Evolutionary conservation across 1,140 invertebrate species (phyloP).

Genomic region (Vollenhovia emeryi): DNA sequence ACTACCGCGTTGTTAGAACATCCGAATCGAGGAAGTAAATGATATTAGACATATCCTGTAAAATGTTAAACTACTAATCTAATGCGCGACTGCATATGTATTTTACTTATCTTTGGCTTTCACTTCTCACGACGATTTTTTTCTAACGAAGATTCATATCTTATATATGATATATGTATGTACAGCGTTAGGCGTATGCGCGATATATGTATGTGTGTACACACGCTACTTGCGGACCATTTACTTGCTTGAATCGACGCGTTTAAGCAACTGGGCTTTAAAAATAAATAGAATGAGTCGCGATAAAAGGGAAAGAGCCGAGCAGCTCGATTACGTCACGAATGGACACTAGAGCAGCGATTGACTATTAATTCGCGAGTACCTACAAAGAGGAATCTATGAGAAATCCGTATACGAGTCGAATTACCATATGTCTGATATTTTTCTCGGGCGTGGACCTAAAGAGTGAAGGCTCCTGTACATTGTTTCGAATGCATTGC

Average conservation of each 20-base stretch:
- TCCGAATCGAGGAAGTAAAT: neutral
- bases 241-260: neutral
- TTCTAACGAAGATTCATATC: conserved; percentile 15
- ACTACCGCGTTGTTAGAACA: neutral
- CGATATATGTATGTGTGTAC: neutral
- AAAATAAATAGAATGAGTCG: neutral
- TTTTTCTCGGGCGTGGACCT: neutral
- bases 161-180: conserved; percentile 7
- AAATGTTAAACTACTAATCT: conserved; percentile 38
- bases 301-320: neutral
- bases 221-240: neutral
- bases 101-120: neutral
- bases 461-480: neutral
- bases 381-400: neutral
- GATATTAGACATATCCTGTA: conserved; percentile 8
- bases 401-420: neutral
- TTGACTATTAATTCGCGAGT: conserved; percentile 1
- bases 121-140: neutral
- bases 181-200: neutral
- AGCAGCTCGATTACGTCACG: neutral
- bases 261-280: neutral
- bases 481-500: neutral
- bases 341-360: neutral
- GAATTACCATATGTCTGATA: neutral
- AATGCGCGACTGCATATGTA: conserved; percentile 5